A percentile compares a stretch with the other conserved stretches of the same genome.
Conservation (phyloP, 2,888 invertebrate species). For the Ormia ochracea region DNA sequence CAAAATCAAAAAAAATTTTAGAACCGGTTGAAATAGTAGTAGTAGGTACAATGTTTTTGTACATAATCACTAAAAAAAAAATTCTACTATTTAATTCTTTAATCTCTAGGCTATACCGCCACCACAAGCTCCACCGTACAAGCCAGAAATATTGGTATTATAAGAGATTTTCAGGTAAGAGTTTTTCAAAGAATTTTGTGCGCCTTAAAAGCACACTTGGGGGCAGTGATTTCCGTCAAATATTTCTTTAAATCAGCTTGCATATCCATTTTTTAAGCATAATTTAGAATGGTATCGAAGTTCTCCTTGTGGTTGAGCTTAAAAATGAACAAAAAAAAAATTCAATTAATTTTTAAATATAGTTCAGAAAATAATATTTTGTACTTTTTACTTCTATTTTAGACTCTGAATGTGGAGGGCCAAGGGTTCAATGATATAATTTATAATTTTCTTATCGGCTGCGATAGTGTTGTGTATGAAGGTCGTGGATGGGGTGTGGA, state of each 20-base stretch:
- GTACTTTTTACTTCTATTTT: neutral
- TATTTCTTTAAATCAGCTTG: no score
- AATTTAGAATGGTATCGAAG: no score
- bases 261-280: no score
- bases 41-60: constrained; percentile 75
- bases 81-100: neutral
- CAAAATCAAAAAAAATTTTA: constrained; percentile 69
- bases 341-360: no score
- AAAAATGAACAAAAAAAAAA: no score
- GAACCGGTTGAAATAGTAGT: constrained; percentile 78
- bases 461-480: constrained; percentile 80
- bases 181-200: no score
- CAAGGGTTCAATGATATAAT: constrained; percentile 78
- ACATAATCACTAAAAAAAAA: neutral
- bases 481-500: constrained; percentile 79
- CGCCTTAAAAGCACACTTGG: no score
- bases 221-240: no score
- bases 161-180: constrained; percentile 78
- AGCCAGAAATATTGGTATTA: constrained; percentile 77
- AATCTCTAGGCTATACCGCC: constrained; percentile 77
- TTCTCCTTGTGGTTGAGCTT: no score
- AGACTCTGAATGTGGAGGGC: constrained; percentile 79
- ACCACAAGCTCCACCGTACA: constrained; percentile 77
- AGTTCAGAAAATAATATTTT: neutral
- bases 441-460: constrained; percentile 80